Conservation (phyloP, 2,113 vertebrate genomes). For the Siniperca chuatsi region DNA sequence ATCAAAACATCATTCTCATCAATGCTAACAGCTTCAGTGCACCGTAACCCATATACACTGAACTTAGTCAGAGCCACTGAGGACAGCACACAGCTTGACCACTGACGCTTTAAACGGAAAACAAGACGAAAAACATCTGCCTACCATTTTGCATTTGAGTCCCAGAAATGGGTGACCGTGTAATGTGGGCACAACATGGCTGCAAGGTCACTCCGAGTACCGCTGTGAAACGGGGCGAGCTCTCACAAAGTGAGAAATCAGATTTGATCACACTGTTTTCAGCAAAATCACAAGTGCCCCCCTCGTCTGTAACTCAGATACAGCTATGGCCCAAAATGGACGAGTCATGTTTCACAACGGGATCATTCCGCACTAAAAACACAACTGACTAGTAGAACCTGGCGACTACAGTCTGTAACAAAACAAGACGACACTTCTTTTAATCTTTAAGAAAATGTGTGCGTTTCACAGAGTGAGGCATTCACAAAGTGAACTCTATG, state of each 20-base stretch:
- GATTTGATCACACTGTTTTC: constrained; percentile 24
- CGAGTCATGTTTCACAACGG: constrained; percentile 36
- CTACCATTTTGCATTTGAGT: constrained; percentile 51
- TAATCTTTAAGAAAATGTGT: constrained; percentile 47
- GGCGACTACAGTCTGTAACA: constrained; percentile 30
- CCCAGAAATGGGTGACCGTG: constrained; percentile 40
- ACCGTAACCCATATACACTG: constrained; percentile 5
- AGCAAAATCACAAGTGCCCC: constrained; percentile 15
- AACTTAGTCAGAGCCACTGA: constrained; percentile 35
- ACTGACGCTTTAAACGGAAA: constrained; percentile 15
- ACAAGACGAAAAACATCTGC: constrained; percentile 26
- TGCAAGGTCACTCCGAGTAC: constrained; percentile 59
- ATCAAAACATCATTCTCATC: constrained; percentile 26
- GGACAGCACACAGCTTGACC: constrained; percentile 30
- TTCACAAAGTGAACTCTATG: constrained; percentile 51
- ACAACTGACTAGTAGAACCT: constrained; percentile 48
- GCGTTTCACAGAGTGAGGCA: constrained; percentile 60
- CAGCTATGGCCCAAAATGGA: constrained; percentile 35
- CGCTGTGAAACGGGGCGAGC: constrained; percentile 22
- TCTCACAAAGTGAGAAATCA: constrained; percentile 40
- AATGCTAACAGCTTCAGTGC: constrained; percentile 27
- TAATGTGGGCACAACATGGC: constrained; percentile 58
- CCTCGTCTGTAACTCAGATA: neutral
- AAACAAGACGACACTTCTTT: constrained; percentile 18
- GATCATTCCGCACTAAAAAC: constrained; percentile 29